Evolutionary conservation across 53 echinoderm and acorn worm genomes (phyloP).

Genomic region (Crossaster papposus): DNA sequence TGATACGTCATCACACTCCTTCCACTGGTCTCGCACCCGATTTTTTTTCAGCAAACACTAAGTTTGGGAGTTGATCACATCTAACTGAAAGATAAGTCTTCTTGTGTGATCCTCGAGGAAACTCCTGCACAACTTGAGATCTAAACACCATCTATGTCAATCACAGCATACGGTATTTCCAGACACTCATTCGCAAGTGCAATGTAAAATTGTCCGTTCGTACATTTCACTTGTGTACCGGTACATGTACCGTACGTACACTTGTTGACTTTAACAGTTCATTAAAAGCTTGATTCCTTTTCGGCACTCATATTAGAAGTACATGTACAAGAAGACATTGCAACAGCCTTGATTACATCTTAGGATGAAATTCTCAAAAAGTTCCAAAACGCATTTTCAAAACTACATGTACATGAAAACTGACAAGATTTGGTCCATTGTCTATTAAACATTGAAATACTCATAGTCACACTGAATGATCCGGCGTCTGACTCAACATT

Average conservation of each 20-base stretch:
- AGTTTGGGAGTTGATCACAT: not conserved
- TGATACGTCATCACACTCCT: not conserved
- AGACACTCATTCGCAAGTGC: not conserved
- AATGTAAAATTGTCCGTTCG: no score
- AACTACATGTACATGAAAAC: no score
- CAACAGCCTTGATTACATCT: no score
- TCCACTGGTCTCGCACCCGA: not conserved
- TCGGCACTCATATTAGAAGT: no score
- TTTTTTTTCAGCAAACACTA: not conserved
- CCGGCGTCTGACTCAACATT: not conserved
- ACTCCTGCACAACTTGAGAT: not conserved
- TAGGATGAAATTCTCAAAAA: no score
- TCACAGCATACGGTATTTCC: not conserved
- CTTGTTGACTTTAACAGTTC: no score
- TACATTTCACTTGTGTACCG: no score
- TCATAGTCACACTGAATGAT: not conserved
- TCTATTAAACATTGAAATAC: not conserved
- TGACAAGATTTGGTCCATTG: not conserved
- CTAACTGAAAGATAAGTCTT: not conserved
- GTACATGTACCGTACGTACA: no score
- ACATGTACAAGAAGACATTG: no score
- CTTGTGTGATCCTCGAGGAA: not conserved
- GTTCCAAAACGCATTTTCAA: no score
- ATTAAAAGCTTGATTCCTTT: no score
- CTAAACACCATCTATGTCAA: not conserved